phyloP scores from a whole-genome alignment of 2,888 invertebrate species.

The Druceiella hillmani region DNA sequence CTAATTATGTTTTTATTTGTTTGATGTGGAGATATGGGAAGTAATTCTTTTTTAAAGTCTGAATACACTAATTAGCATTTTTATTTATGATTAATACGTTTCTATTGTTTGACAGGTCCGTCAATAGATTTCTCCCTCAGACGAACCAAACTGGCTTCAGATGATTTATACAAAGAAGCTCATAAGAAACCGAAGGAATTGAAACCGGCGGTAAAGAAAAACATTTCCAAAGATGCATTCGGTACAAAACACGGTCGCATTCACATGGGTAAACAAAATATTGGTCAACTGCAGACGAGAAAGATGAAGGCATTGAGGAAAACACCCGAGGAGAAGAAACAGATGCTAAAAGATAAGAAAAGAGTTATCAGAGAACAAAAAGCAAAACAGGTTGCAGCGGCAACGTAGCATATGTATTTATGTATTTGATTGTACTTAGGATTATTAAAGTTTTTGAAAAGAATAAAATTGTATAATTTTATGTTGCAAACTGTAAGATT shows the following conservation, averaged over 20 bases:
- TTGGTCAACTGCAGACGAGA: conserved; percentile 79
- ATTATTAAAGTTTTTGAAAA: too few relatives aligned
- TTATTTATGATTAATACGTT: too few relatives aligned
- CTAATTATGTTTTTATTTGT: too few relatives aligned
- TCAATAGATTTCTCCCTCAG: conserved; percentile 81
- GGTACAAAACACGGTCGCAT: conserved; percentile 88
- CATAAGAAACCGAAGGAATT: conserved; percentile 75
- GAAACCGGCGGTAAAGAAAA: conserved; percentile 82
- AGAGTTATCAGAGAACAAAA: conserved; percentile 27
- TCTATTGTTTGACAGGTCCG: conserved; percentile 63
- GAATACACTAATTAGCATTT: too few relatives aligned
- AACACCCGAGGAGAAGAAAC: conserved; percentile 61
- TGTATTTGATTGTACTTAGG: too few relatives aligned
- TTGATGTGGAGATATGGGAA: too few relatives aligned
- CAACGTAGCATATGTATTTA: too few relatives aligned
- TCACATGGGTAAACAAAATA: conserved; percentile 87
- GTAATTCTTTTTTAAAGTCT: too few relatives aligned
- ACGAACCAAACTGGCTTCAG: conserved; percentile 83
- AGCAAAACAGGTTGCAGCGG: conserved; percentile 33
- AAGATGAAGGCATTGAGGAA: conserved; percentile 87
- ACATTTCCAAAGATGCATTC: conserved; percentile 79
- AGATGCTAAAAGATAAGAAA: conserved; percentile 51
- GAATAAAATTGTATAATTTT: too few relatives aligned
- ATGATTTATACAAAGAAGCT: conserved; percentile 80
- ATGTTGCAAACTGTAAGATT: too few relatives aligned